phyloP scores from a whole-genome alignment of 2,113 vertebrate genomes.

The Xyrauchen texanus region DNA sequence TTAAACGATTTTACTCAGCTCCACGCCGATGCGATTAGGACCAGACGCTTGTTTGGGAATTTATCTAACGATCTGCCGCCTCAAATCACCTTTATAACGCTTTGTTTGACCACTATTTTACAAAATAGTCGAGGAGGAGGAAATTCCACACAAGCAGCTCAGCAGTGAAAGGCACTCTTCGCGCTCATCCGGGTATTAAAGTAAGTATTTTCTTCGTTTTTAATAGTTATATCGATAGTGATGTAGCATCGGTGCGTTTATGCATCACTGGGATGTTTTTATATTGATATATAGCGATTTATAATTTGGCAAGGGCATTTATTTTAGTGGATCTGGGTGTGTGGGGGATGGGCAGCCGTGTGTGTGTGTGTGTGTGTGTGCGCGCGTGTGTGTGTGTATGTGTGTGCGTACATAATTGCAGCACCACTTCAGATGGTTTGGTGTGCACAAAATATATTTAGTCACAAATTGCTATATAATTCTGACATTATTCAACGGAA shows the following conservation, averaged over 20 bases:
- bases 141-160: constrained; percentile 78
- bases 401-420: constrained; percentile 34
- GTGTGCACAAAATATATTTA: constrained; percentile 1
- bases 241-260: neutral
- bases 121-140: constrained; percentile 71
- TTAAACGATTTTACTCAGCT: constrained; percentile 61
- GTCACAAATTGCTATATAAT: neutral
- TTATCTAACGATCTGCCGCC: constrained; percentile 58
- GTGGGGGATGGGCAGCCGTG: constrained; percentile 76
- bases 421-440: constrained; percentile 9
- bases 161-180: constrained; percentile 72
- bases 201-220: constrained; percentile 70
- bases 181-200: constrained; percentile 71
- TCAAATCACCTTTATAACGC: constrained; percentile 69
- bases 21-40: constrained; percentile 57
- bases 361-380: constrained; percentile 59
- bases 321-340: constrained; percentile 64
- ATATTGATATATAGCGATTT: constrained; percentile 51
- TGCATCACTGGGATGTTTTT: constrained; percentile 18
- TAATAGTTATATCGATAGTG: neutral
- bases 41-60: constrained; percentile 70
- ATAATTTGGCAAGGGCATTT: constrained; percentile 50
- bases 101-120: constrained; percentile 64
- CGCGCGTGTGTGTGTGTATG: constrained; percentile 47
- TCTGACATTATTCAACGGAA: neutral